Evolutionary conservation across 2,113 vertebrate genomes (phyloP).

Genomic region (Megaceryle maxima): DNA sequence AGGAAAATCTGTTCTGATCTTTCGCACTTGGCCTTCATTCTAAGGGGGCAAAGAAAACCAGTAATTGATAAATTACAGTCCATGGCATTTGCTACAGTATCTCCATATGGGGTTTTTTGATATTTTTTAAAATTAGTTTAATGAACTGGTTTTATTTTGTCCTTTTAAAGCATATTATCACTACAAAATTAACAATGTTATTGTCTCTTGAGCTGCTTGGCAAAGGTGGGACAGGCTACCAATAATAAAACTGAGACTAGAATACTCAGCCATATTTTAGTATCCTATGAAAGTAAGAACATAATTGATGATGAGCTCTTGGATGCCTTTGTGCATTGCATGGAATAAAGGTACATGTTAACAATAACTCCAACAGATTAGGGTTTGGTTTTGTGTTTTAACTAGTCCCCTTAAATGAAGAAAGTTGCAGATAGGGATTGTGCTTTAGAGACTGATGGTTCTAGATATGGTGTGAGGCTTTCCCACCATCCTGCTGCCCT

Average conservation of each 20-base stretch:
- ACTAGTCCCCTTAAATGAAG: neutral
- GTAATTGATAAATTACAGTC: neutral
- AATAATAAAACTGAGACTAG: neutral
- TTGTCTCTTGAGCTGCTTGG: neutral
- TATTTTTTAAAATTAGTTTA: neutral
- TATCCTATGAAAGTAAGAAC: neutral
- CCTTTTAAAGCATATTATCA: neutral
- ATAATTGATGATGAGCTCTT: neutral
- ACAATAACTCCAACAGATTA: neutral
- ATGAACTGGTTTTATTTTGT: neutral
- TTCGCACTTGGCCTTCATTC: neutral
- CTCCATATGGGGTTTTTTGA: neutral
- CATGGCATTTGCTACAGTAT: neutral
- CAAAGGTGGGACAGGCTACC: neutral
- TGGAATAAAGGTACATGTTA: neutral
- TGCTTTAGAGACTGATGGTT: neutral
- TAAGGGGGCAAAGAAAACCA: accelerated
- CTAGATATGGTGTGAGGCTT: neutral
- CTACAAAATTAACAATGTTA: neutral
- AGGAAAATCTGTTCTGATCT: neutral
- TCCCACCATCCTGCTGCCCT: slow-evolving; percentile 41
- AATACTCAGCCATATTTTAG: neutral
- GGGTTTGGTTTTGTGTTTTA: neutral
- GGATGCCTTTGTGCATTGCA: neutral
- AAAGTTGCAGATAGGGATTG: neutral